Evolutionary conservation across 2,888 invertebrate species (phyloP).

Genomic region (Hemicrepidius hirtus): DNA sequence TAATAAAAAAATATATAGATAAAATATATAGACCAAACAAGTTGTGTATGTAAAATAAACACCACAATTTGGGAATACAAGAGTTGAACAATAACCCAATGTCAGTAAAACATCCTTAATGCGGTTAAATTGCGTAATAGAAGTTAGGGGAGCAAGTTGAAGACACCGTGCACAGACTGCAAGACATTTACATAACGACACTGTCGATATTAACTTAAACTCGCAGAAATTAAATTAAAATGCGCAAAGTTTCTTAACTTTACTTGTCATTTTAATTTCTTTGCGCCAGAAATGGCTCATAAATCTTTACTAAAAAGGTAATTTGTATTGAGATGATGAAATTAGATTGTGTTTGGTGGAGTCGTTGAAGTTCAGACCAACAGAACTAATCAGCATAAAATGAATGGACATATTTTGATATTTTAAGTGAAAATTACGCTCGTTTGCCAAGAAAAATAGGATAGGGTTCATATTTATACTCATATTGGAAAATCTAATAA

Average conservation of each 20-base stretch:
- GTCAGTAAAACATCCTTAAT: constrained; percentile 49
- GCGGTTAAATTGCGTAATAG: constrained; percentile 48
- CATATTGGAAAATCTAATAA: no score
- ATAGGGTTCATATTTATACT: no score
- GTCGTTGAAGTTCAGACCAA: neutral
- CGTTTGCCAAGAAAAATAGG: no score
- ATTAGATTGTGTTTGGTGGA: constrained; percentile 38
- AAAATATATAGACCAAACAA: no score
- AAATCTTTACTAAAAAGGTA: constrained; percentile 54
- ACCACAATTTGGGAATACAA: constrained; percentile 34
- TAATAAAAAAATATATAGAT: no score
- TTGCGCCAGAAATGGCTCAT: constrained; percentile 44
- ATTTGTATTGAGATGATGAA: constrained; percentile 50
- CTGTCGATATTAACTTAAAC: constrained; percentile 53
- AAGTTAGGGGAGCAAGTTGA: constrained; percentile 46
- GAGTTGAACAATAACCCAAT: constrained; percentile 43
- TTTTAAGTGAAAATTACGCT: no score
- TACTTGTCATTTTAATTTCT: constrained; percentile 53
- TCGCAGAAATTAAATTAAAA: constrained; percentile 52
- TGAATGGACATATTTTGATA: no score
- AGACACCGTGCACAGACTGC: constrained; percentile 43
- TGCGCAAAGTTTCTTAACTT: constrained; percentile 51
- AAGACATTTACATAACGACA: constrained; percentile 52
- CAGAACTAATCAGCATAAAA: neutral
- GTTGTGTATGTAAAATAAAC: constrained; percentile 8